Evolutionary conservation across 2,797 vertebrate genomes (phyloP).

Genomic region (Acridotheres tristis): DNA sequence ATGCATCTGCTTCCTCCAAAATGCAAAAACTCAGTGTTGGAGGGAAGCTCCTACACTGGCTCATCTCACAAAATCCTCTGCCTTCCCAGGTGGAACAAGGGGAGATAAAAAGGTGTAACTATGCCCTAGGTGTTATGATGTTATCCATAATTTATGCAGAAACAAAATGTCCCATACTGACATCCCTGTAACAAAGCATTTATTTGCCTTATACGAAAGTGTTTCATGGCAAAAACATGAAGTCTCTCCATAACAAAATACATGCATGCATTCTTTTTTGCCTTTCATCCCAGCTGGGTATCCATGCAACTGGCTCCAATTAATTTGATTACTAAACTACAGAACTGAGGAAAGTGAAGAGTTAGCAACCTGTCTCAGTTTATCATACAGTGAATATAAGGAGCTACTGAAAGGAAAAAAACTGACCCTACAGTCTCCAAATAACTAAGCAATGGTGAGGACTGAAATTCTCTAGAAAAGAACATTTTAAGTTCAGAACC

Average conservation of each 20-base stretch:
- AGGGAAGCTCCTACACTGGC: neutral
- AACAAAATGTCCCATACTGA: neutral
- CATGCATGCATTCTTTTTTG: neutral
- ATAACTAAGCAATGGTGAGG: neutral
- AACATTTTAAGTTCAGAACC: conserved; percentile 8
- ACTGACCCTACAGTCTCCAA: neutral
- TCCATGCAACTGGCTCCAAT: neutral
- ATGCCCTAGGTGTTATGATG: neutral
- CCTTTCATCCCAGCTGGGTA: neutral
- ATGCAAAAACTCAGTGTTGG: neutral
- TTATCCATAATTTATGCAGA: neutral
- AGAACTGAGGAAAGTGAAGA: neutral
- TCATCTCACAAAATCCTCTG: neutral
- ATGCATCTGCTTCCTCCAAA: neutral
- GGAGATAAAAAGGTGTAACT: neutral
- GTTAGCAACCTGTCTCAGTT: neutral
- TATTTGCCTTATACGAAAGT: neutral
- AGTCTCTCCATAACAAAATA: neutral
- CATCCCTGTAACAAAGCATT: neutral
- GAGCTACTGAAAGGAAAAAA: neutral
- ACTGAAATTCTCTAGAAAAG: neutral
- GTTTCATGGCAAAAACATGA: neutral
- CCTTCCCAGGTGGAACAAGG: neutral
- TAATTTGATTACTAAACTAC: neutral
- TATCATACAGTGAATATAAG: neutral